A percentile compares a stretch with the other conserved stretches of the same genome.
Evolutionary conservation across 2,888 invertebrate genomes (phyloP).

Genomic region (Agonopterix heracliana): DNA sequence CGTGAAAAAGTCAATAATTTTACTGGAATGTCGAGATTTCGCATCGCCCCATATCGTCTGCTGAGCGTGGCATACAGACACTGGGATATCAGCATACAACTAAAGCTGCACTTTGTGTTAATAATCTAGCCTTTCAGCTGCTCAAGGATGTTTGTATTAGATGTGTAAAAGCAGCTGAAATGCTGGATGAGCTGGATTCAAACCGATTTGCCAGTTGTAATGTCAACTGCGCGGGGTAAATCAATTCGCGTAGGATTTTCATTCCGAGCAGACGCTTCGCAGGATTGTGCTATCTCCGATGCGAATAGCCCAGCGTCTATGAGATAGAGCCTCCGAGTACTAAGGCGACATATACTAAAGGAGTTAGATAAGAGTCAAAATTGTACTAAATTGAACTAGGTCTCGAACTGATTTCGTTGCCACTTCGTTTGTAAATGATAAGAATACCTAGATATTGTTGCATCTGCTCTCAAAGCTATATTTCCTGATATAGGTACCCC

Average conservation of each 20-base stretch:
- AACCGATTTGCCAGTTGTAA: background rate
- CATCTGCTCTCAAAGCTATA: no score
- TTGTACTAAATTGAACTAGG: no score
- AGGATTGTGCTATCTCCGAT: conserved; percentile 22
- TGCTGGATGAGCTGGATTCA: background rate
- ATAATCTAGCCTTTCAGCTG: background rate
- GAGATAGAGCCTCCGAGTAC: conserved; percentile 35
- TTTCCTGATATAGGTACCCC: no score
- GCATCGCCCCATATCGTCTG: conserved; percentile 22
- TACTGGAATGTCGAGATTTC: background rate
- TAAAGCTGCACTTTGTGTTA: background rate
- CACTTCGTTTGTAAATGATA: no score
- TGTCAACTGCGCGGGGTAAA: background rate
- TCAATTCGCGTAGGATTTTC: conserved; percentile 30
- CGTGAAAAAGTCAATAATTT: background rate
- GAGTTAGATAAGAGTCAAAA: conserved; percentile 5
- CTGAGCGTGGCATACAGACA: conserved; percentile 23
- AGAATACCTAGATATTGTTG: no score
- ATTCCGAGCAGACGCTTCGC: conserved; percentile 31
- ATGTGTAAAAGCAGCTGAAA: conserved; percentile 10
- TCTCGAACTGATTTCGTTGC: no score
- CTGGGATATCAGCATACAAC: conserved; percentile 15
- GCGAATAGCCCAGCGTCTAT: conserved; percentile 37
- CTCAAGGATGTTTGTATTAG: conserved; percentile 7
- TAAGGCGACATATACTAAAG: conserved; percentile 34